phyloP scores from a whole-genome alignment of 53 echinoderm and acorn worm genomes.

The Crossaster papposus region DNA sequence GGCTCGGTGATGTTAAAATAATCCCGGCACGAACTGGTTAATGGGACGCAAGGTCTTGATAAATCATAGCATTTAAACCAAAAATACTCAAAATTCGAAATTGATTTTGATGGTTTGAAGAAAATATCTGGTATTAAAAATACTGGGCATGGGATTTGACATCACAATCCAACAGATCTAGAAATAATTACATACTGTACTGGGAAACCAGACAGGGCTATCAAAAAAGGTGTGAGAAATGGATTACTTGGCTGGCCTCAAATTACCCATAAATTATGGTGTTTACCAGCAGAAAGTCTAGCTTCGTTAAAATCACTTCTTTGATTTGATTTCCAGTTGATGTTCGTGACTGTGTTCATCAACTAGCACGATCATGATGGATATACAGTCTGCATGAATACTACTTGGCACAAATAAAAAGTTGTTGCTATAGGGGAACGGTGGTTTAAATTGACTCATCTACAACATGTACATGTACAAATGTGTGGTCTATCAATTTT shows the following conservation, averaged over 20 bases:
- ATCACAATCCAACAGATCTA: constrained; percentile 9
- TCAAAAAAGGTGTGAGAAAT: constrained; percentile 42
- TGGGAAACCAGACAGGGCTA: constrained; percentile 38
- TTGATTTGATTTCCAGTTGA: constrained; percentile 28
- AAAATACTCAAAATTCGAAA: too few species aligned
- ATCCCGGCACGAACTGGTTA: too few species aligned
- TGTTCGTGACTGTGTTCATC: neutral
- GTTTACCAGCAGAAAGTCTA: constrained; percentile 30
- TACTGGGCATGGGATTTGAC: neutral
- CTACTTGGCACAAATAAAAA: neutral
- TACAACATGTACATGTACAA: too few species aligned
- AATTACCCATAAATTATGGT: neutral
- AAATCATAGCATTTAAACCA: too few species aligned
- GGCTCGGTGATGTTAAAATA: too few species aligned
- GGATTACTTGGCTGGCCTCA: constrained; percentile 12
- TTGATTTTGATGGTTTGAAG: too few species aligned
- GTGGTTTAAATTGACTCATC: too few species aligned
- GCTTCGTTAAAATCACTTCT: neutral
- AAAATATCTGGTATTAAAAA: neutral
- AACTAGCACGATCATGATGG: constrained; percentile 21
- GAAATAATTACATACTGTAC: constrained; percentile 4
- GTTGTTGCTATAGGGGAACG: too few species aligned
- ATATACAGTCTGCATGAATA: constrained; percentile 19
- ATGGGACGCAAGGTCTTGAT: too few species aligned
- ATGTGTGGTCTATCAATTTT: too few species aligned